Evolutionary conservation across 2,113 vertebrate genomes (phyloP).

Genomic region (Xerus inauris): DNA sequence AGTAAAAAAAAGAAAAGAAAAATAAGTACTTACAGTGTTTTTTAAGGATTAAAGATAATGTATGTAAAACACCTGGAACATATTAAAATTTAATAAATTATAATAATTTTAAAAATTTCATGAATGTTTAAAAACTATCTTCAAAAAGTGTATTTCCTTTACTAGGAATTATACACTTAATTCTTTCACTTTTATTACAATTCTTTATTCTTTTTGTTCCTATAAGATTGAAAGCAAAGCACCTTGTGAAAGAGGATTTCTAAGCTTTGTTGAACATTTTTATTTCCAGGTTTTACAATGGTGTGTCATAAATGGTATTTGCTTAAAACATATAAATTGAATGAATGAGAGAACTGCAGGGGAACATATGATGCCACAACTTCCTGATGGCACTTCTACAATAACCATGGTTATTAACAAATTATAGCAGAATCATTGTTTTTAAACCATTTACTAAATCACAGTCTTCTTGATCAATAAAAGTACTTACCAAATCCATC

Average conservation of each 20-base stretch:
- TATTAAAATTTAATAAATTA: constrained; percentile 55
- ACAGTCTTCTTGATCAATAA: neutral
- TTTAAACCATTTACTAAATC: neutral
- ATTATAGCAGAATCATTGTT: neutral
- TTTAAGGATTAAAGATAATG: constrained; percentile 58
- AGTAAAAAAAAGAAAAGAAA: too few relatives aligned
- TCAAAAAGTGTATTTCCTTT: neutral
- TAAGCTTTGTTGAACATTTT: neutral
- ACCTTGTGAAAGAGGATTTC: neutral
- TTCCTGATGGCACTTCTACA: neutral
- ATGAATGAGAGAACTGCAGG: neutral
- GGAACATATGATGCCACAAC: neutral
- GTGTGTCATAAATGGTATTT: neutral
- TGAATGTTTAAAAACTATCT: neutral
- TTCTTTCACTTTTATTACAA: neutral
- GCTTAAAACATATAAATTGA: neutral
- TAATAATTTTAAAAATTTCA: neutral
- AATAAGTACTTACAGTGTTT: neutral
- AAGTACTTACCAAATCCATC: constrained; percentile 33
- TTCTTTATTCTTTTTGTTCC: neutral
- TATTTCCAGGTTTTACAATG: neutral
- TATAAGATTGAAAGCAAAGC: neutral
- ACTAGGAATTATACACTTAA: neutral
- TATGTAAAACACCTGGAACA: constrained; percentile 50
- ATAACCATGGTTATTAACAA: constrained; percentile 29